These are phyloP conservation scores for Pachyramphus minor DNA, from an alignment of 2,113 vertebrate genomes.

Conservation along the genomic window DNA sequence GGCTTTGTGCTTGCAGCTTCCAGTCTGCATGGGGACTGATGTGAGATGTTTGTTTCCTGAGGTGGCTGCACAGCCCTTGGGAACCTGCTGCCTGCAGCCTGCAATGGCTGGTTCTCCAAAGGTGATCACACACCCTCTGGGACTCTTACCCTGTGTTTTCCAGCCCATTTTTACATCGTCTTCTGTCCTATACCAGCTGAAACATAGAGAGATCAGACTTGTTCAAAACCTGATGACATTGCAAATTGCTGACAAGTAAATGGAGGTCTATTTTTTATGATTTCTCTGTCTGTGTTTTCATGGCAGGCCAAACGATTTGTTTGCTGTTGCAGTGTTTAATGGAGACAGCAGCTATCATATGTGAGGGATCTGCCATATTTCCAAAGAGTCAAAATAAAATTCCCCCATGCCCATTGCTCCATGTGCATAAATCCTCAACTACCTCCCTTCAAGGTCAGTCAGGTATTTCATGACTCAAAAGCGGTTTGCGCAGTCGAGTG, in stretches of 20 bases:
- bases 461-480: not conserved
- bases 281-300: not conserved
- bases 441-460: not conserved
- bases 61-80: not conserved
- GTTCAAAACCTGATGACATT: not conserved
- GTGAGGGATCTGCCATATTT: not conserved
- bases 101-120: not conserved
- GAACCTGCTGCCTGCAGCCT: not conserved
- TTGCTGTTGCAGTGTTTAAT: not conserved
- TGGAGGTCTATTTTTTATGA: not conserved
- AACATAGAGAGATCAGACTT: not conserved
- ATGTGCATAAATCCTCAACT: not conserved
- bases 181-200: not conserved
- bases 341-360: not conserved
- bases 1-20: not conserved
- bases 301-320: not conserved
- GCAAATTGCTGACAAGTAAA: not conserved
- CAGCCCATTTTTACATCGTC: not conserved
- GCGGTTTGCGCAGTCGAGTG: not conserved
- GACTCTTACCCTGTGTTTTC: not conserved
- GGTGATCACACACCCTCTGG: accelerated
- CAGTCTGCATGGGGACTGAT: not conserved
- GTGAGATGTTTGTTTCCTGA: not conserved
- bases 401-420: not conserved
- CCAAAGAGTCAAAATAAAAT: not conserved